A percentile compares a stretch with the other conserved stretches of the same genome.
These are phyloP conservation scores for Cylindroiulus punctatus DNA, from an alignment of 2,888 invertebrate genomes.

Conservation along the genomic window DNA sequence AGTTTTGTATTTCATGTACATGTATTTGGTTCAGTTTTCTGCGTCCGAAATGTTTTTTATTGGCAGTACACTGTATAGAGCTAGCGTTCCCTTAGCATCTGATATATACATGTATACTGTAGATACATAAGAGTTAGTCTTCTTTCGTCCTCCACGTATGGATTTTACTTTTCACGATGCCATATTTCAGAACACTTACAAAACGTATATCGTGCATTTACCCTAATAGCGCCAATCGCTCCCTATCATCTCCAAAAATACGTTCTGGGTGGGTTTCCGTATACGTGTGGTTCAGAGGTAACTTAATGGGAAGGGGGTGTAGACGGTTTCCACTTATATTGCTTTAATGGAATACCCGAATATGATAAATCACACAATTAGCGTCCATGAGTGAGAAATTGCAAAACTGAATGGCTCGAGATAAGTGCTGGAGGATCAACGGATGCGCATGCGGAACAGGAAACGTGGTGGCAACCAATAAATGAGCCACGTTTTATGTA, in stretches of 20 bases:
- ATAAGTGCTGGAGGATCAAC: background rate
- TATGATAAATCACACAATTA: constrained; percentile 47
- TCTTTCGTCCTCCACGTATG: background rate
- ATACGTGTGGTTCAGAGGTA: background rate
- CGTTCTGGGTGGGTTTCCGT: constrained; percentile 9
- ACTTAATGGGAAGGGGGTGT: constrained; percentile 24
- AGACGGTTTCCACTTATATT: background rate
- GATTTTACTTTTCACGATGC: background rate
- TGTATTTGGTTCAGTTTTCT: background rate
- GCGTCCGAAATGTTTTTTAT: background rate
- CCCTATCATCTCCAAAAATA: background rate
- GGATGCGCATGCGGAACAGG: constrained; percentile 19
- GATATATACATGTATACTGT: too few relatives aligned
- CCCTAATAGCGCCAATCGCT: background rate
- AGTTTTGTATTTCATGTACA: too few relatives aligned
- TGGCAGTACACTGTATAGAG: background rate
- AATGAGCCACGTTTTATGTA: constrained; percentile 36
- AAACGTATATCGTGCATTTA: constrained; percentile 10
- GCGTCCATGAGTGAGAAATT: constrained; percentile 37
- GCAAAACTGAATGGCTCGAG: constrained; percentile 33
- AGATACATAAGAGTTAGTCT: too few relatives aligned
- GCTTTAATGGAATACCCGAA: constrained; percentile 34
- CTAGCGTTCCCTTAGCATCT: background rate
- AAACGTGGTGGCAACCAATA: constrained; percentile 30
- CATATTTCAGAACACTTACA: background rate